Evolutionary conservation across 2,113 vertebrate genomes (phyloP).

Genomic region (Dolichotis patagonum): DNA sequence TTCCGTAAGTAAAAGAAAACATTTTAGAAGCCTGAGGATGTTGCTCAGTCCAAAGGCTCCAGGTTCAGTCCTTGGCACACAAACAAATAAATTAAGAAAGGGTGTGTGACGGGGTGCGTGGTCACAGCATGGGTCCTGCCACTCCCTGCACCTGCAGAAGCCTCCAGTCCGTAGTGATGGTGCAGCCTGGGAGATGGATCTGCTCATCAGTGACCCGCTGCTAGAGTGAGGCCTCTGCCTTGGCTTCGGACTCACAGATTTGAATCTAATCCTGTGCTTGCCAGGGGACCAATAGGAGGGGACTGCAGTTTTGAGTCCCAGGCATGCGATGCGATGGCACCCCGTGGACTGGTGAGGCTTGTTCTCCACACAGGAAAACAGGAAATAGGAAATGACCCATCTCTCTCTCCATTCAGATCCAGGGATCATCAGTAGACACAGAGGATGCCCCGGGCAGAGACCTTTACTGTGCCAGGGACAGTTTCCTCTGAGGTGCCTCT

Average conservation of each 20-base stretch:
- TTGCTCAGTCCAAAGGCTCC: neutral
- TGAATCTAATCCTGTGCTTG: neutral
- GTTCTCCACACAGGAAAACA: neutral
- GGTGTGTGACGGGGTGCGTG: neutral
- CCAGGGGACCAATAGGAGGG: neutral
- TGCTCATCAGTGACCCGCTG: neutral
- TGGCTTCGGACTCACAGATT: neutral
- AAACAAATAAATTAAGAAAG: neutral
- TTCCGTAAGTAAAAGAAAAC: neutral
- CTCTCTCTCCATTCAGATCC: neutral
- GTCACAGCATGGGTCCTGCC: neutral
- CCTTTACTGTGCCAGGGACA: neutral
- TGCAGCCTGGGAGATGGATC: rapidly evolving
- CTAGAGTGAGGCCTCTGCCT: neutral
- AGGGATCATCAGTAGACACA: neutral
- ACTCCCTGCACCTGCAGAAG: neutral
- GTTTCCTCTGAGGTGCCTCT: neutral
- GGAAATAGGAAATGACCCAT: neutral
- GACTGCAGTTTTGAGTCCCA: neutral
- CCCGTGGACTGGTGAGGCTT: neutral
- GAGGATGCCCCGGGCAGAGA: neutral
- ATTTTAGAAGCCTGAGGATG: neutral
- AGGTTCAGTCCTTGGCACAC: neutral
- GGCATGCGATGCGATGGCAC: neutral
- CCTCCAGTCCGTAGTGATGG: neutral